A percentile compares a stretch with the other conserved stretches of the same genome.
These are phyloP conservation scores for Litocranius walleri DNA, from an alignment of 2,113 vertebrate genomes.

Conservation along the genomic window DNA sequence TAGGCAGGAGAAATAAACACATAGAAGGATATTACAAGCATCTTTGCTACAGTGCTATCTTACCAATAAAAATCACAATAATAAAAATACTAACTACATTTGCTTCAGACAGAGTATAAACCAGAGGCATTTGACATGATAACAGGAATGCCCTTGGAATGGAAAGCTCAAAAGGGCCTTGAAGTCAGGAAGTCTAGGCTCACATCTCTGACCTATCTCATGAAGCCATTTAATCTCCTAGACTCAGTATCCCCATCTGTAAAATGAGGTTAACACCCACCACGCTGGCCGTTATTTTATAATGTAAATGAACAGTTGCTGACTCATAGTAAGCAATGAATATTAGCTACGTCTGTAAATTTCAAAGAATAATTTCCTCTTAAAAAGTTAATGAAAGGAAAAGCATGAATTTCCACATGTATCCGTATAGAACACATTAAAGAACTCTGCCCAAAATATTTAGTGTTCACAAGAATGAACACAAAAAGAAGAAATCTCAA, in stretches of 20 bases:
- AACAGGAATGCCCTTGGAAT: not conserved
- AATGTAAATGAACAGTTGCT: not conserved
- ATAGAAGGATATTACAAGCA: not conserved
- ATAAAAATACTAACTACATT: not conserved
- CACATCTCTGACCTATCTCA: not conserved
- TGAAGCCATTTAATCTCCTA: not conserved
- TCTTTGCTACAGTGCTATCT: not conserved
- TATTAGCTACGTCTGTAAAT: not conserved
- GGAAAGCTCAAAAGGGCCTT: not conserved
- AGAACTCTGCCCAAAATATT: not conserved
- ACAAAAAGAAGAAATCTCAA: not conserved
- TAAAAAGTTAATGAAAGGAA: conserved; percentile 21
- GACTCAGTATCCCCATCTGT: not conserved
- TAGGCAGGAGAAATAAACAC: not conserved
- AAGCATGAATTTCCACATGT: not conserved
- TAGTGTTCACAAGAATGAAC: not conserved
- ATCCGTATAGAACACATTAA: not conserved
- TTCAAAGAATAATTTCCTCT: not conserved
- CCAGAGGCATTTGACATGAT: not conserved
- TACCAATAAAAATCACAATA: not conserved
- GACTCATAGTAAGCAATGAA: not conserved
- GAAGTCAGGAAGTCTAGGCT: not conserved
- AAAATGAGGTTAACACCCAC: not conserved
- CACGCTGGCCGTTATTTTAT: not conserved
- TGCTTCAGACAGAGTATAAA: not conserved